Evolutionary conservation across 2,888 invertebrate species (phyloP).

Genomic region (Ormyrus labotus): DNA sequence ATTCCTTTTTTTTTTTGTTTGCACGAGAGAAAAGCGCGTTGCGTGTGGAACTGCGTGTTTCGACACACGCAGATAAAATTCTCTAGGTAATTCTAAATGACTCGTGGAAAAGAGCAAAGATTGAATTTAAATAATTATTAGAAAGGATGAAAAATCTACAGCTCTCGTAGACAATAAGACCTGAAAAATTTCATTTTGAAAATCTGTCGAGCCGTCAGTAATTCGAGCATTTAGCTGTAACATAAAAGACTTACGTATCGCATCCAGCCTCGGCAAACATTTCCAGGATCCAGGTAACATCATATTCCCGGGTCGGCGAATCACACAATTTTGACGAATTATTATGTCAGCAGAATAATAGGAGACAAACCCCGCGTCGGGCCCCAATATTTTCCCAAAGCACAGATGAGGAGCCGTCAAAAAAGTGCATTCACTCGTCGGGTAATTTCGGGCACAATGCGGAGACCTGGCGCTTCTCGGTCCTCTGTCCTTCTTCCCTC

Average conservation of each 20-base stretch:
- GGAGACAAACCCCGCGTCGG: slow-evolving; percentile 45
- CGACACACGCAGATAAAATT: neutral
- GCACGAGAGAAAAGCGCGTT: slow-evolving; percentile 18
- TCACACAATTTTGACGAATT: slow-evolving; percentile 76
- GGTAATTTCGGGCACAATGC: slow-evolving; percentile 62
- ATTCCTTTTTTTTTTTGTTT: slow-evolving; percentile 21
- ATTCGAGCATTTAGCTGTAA: no score
- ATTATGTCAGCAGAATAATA: slow-evolving; percentile 73
- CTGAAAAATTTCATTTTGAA: no score
- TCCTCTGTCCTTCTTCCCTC: slow-evolving; percentile 50
- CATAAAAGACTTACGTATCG: slow-evolving; percentile 27
- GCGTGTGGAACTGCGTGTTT: neutral
- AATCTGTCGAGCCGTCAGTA: no score
- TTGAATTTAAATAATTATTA: no score
- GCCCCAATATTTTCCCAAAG: neutral
- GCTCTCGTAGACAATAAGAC: no score
- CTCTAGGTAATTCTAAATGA: neutral
- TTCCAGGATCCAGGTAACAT: slow-evolving; percentile 67
- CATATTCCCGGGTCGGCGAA: slow-evolving; percentile 71
- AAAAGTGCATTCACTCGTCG: slow-evolving; percentile 68
- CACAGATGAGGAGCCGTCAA: slow-evolving; percentile 48
- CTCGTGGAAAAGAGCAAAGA: neutral
- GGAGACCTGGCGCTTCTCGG: slow-evolving; percentile 56
- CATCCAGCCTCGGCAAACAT: slow-evolving; percentile 12
- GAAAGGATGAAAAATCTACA: no score